Base-by-base conservation (phyloP, 2,888 invertebrate genomes). In the Troides helena region DNA sequence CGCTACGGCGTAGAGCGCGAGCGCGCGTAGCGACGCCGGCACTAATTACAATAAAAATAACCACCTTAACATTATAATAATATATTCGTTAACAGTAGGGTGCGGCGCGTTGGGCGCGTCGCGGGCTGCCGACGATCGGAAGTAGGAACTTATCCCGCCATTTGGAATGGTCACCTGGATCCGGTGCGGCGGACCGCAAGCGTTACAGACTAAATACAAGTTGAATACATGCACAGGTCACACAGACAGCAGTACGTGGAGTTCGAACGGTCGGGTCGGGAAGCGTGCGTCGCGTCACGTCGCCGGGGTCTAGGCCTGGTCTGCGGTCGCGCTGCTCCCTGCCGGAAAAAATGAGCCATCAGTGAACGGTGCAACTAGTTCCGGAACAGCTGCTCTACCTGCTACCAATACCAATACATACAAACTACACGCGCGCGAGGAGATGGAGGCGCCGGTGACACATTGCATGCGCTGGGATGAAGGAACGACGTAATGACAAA, bases 251-350 rank as follows among this genome's bases (percentile, higher is more conserved):
- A 74, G 77, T 76, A 78, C 75, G 75, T 82, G 78, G 70, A 79
- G 80, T 82, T 83, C 82, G 83, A 83, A 80, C 74, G 78, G 76
- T 70, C 62, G 70, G n/a, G n/a, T 79, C 72, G 76, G 79, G 79
- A 80, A 77, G 81, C 81, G 81, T 80, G 80, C 80, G 75, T 78
- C 81, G 84, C 80, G 82, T 21, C 81, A 84, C 80, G 82, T 78
- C 73, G 74, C 84, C 85, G 74, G 84, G 80, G 81, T 85, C 83
- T 90, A 92, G 87, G 91, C 90, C 83, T 90, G 91, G 78, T 89
- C 88, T 68, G 79, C 77, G 74, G 82, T 74, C 72, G 84, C 82
- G 76, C 82, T 67, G 81, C 79, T 84, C 78, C 89, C 88, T 88
- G 88, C 58, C 46, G 65, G 74, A 62, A 80, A 56, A 5, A 65